Evolutionary conservation across 2,888 invertebrate species (phyloP), one percentile per base, ranked within the genome.

Genomic region (Phengaris arion): DNA sequence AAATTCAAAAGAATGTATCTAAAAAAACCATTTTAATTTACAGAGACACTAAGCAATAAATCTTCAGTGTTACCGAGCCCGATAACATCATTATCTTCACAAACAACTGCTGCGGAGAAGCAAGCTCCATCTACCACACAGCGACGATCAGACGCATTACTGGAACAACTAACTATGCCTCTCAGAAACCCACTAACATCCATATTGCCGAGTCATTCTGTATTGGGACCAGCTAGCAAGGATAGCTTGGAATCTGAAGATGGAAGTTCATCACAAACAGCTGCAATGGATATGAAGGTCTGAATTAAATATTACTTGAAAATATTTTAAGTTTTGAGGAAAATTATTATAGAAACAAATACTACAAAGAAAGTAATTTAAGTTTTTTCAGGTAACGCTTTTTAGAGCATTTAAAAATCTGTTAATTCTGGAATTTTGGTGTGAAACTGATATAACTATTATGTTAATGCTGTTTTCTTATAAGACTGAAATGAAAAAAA

Each of bases 91-190:
- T 82, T 91, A 75, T 83, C 91, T n/a, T 88, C 92, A 10, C 89
- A 90, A 85, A 84, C 88, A 0, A 82, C 88, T 6, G 82, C 84
- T 6, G 79, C 87, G 15, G 93, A 91, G 78, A 94, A 92, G 80
- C 91, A 91, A 75, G 83, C 89, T 57, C 87, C 92, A 9, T 86
- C 90, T 0, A 89, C 81, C 64, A 89, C 92, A 4, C 92, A 93
- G 80, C 85, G 94, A 0, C 89, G 94, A 7, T 93, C 93, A 0
- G 94, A 94, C 76, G 91, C 91, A 0, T 79, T 94, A 70, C 81
- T 93, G 15, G 94, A 94, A 81, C 92, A 93, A 75, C 84, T 94
- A 78, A 94, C 94, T 0, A 83, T 87, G 79, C 93, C 94, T 0
- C 81, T 94, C 77, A 84, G 88, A 78, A 92, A 89, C 80, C 87